A percentile compares a stretch with the other conserved stretches of the same genome.
phyloP scores from a whole-genome alignment of 2,888 invertebrate genomes.

The Julus scandinavius region DNA sequence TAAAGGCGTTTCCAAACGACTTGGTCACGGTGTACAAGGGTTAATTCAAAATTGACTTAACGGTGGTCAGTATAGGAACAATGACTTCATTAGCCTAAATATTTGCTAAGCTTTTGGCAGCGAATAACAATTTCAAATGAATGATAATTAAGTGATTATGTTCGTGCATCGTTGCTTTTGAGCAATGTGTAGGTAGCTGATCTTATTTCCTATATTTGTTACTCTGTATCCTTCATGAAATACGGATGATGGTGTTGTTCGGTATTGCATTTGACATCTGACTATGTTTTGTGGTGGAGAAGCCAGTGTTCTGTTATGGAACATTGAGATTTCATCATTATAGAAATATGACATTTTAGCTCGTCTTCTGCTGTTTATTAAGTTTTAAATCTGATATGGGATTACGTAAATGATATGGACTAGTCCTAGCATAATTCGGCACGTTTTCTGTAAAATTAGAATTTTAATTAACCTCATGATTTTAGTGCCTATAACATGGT shows the following conservation, averaged over 20 bases:
- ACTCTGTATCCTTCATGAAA: too few relatives aligned
- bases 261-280: too few relatives aligned
- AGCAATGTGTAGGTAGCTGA: not conserved
- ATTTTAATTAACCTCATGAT: too few relatives aligned
- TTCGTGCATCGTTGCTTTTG: not conserved
- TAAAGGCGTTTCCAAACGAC: not conserved
- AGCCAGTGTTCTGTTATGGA: too few relatives aligned
- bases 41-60: not conserved
- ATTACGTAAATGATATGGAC: too few relatives aligned
- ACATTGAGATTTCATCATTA: too few relatives aligned
- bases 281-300: not conserved
- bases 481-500: too few relatives aligned
- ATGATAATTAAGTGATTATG: not conserved
- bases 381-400: too few relatives aligned
- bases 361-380: too few relatives aligned
- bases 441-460: too few relatives aligned
- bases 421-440: too few relatives aligned
- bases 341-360: too few relatives aligned
- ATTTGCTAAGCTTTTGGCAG: not conserved
- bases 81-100: slow-evolving; percentile 39
- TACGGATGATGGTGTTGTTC: not conserved
- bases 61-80: slow-evolving; percentile 6
- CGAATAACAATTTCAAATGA: not conserved
- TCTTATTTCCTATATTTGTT: not conserved
- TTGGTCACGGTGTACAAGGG: not conserved